Base-by-base conservation (phyloP, 2,113 vertebrate genomes). In the Promerops cafer region DNA sequence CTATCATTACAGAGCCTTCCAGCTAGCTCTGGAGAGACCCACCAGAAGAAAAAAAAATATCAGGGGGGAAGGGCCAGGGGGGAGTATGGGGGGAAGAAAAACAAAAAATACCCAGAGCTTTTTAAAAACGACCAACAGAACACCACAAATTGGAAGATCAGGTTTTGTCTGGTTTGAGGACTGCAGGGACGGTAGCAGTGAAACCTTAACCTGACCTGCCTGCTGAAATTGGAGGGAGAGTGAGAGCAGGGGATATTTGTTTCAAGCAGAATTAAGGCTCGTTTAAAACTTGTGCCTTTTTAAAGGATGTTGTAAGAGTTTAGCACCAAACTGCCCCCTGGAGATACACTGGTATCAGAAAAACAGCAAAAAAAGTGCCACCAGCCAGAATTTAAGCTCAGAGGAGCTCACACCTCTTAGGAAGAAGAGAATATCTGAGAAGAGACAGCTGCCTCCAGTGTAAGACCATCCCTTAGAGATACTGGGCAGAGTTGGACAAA, bases 31-130 rank as follows among this genome's bases (percentile, higher is more conserved):
- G 53, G 76, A 59, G 53, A 94, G 64, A 72, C 8, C n/a, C 27
- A 49, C 6, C 40, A 86, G 50, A 35, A 60, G 4, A 22, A 52
- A 56, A 47, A 47, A 37, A 76, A 27, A 40, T 3, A 44, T 44
- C 7, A 1, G 7, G 6, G 9, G 26, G 8, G 3, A 6, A 6
- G 5, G 10, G 7, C 6, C 0, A 27, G 1, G 5, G 9, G 6
- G 16, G 5, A n/a, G 6, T 31, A 16, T 40, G 14, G 5, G 5
- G 5, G 9, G 3, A 49, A 31, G 24, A 40, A 47, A 76, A 54
- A 11, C 4, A 49, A 63, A 44, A 93, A n/a, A 52, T 28, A 90
- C 18, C 20, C 27, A 49, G 28, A 49, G 24, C 16, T 61, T 94
- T 40, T 26, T 10, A 3, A 30, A 57, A 39, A 40, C 9, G 6